These are phyloP conservation scores for Atta cephalotes DNA, from an alignment of 1,140 invertebrate species.

Conservation along the genomic window DNA sequence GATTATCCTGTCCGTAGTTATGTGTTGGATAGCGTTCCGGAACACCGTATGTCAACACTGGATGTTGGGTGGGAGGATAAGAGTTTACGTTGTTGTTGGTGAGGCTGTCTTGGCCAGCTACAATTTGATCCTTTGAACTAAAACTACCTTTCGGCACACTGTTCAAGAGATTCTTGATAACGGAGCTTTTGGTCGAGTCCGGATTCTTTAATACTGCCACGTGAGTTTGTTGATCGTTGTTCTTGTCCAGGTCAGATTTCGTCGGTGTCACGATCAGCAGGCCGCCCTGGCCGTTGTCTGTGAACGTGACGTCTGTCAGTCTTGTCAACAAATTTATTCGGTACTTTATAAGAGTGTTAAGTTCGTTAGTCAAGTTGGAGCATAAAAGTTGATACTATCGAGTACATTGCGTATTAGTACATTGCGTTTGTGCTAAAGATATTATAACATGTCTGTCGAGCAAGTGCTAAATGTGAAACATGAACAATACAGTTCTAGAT, in stretches of 20 bases:
- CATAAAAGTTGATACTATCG: constrained; percentile 12
- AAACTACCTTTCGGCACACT: constrained; percentile 56
- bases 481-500: not conserved
- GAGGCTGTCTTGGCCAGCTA: not conserved
- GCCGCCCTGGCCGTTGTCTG: constrained; percentile 77
- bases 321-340: constrained; percentile 54
- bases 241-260: constrained; percentile 58
- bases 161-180: constrained; percentile 48
- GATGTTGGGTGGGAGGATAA: not conserved
- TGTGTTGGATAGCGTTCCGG: constrained; percentile 4
- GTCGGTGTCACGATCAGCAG: constrained; percentile 75
- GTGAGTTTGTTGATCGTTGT: constrained; percentile 51
- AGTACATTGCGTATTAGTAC: constrained; percentile 2
- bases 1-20: constrained; percentile 27
- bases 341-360: constrained; percentile 19
- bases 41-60: constrained; percentile 16
- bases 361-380: constrained; percentile 53
- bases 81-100: not conserved
- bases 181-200: constrained; percentile 71
- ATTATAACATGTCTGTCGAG: constrained; percentile 27
- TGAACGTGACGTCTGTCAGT: constrained; percentile 83
- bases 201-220: constrained; percentile 23
- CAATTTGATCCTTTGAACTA: constrained; percentile 30
- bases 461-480: constrained; percentile 18
- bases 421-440: not conserved